Conservation (phyloP, 2,888 invertebrate genomes). For the Epiblema foenella region DNA sequence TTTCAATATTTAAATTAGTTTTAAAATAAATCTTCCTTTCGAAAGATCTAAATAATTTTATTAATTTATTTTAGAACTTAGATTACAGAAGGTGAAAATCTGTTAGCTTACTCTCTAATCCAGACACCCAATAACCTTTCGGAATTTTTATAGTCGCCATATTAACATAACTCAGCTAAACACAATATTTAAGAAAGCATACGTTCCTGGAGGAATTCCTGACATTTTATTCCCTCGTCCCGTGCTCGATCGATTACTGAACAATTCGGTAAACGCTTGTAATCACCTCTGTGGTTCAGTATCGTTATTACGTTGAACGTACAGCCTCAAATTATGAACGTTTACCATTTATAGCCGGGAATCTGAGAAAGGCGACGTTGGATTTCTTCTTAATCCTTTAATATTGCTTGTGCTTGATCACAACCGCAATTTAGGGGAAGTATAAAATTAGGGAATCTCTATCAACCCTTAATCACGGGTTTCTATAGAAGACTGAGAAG, state of each 20-base stretch:
- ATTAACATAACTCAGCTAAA: constrained; percentile 59
- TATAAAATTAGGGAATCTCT: constrained; percentile 19
- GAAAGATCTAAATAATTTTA: not conserved
- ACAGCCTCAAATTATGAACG: constrained; percentile 58
- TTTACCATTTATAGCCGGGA: constrained; percentile 51
- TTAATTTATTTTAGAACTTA: not conserved
- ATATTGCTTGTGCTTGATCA: constrained; percentile 24
- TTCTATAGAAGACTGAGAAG: constrained; percentile 7
- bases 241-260: constrained; percentile 71
- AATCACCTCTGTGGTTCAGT: constrained; percentile 75
- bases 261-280: constrained; percentile 81
- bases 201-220: constrained; percentile 60
- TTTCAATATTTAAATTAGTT: not conserved
- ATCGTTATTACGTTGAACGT: constrained; percentile 74
- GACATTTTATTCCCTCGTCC: constrained; percentile 63
- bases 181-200: constrained; percentile 52
- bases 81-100: not conserved
- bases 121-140: constrained; percentile 47
- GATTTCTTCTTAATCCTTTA: constrained; percentile 39
- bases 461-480: constrained; percentile 21
- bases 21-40: not conserved
- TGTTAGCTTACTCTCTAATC: constrained; percentile 13
- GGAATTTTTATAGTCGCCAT: constrained; percentile 57
- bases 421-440: constrained; percentile 25
- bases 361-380: constrained; percentile 48